phyloP scores from a whole-genome alignment of 2,888 invertebrate species.

The Lumbricus terrestris region DNA sequence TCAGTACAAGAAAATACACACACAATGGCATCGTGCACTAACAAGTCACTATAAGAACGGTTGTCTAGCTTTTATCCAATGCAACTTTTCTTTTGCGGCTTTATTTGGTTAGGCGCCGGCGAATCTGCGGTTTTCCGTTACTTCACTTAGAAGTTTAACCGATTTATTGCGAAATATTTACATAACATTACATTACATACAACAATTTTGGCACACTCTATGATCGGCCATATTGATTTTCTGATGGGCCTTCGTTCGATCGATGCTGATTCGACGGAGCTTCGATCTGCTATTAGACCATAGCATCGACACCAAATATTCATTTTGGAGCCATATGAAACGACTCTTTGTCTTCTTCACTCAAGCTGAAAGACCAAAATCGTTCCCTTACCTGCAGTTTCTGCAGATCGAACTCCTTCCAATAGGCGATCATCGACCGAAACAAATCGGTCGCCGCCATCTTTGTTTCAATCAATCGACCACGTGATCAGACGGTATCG shows the following conservation, averaged over 20 bases:
- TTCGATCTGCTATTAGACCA: neutral
- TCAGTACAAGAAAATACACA: neutral
- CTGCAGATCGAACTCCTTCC: constrained; percentile 16
- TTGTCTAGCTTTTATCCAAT: neutral
- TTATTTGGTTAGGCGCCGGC: neutral
- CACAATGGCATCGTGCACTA: neutral
- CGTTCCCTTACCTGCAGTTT: constrained; percentile 17
- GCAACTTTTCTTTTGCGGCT: neutral
- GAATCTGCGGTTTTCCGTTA: neutral
- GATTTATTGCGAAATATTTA: neutral
- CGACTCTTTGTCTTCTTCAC: neutral
- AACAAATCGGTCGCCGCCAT: constrained; percentile 15
- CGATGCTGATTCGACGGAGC: neutral
- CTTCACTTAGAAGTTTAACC: neutral
- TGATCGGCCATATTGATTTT: constrained; percentile 15
- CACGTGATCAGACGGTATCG: constrained; percentile 12
- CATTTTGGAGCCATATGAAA: neutral
- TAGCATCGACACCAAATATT: neutral
- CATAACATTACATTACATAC: neutral
- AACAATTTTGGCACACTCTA: neutral
- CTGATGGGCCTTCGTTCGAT: neutral
- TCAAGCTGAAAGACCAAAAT: neutral
- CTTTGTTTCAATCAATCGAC: constrained; percentile 16
- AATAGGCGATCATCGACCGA: constrained; percentile 19
- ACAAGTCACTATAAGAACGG: neutral